A percentile compares a stretch with the other conserved stretches of the same genome.
These are phyloP conservation scores for Sinocyclocheilus anshuiensis DNA, from an alignment of 2,113 vertebrate genomes.

Conservation along the genomic window DNA sequence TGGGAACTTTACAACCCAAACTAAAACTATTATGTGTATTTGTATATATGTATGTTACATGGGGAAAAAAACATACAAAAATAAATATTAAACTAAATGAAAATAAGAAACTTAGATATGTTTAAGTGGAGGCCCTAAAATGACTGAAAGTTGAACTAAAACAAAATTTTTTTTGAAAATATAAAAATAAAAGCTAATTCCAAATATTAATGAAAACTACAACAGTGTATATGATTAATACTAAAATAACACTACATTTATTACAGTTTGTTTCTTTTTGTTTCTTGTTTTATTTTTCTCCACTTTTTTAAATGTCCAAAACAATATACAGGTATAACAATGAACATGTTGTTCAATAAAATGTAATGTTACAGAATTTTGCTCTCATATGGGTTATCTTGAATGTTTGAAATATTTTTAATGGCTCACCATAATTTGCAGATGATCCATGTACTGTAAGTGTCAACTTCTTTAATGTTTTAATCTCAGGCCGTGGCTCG, in stretches of 20 bases:
- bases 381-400: neutral
- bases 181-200: neutral
- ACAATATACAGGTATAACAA: neutral
- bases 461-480: neutral
- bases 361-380: neutral
- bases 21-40: neutral
- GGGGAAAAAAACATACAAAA: too few species aligned
- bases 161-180: too few species aligned
- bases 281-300: too few species aligned
- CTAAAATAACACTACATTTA: neutral
- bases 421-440: neutral
- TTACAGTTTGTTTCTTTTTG: neutral
- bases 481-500: conserved; percentile 84
- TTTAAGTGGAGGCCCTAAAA: too few species aligned
- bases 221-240: neutral
- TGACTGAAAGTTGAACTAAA: too few species aligned
- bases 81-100: neutral
- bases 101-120: too few species aligned
- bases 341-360: neutral
- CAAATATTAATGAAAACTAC: neutral
- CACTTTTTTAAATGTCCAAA: neutral
- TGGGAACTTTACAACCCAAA: neutral
- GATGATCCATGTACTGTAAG: neutral
- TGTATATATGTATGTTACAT: too few species aligned
- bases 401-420: neutral